These are phyloP conservation scores for Etheostoma spectabile DNA, from an alignment of 2,113 vertebrate species.

Conservation along the genomic window DNA sequence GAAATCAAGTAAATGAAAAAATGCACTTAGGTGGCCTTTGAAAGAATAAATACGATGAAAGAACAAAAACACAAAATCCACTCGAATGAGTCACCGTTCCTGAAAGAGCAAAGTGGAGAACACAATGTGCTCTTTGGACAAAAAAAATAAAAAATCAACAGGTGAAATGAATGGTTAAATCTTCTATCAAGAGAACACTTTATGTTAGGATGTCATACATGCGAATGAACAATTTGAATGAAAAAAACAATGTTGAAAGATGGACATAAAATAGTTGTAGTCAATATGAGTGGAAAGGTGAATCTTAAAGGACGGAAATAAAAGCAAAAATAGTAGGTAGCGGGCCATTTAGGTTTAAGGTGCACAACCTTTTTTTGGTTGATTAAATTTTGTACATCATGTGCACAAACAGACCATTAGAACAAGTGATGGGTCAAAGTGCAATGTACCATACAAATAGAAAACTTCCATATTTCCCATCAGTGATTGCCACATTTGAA, in stretches of 20 bases:
- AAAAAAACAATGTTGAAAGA: background rate
- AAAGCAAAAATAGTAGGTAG: background rate
- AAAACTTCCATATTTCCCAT: background rate
- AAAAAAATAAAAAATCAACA: background rate
- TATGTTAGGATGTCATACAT: too few species aligned
- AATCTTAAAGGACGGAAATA: too few species aligned
- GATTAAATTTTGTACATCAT: background rate
- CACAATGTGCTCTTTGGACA: background rate
- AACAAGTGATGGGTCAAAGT: background rate
- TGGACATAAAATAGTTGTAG: too few species aligned
- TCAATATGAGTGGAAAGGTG: background rate
- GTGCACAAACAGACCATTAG: background rate
- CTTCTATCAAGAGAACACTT: background rate
- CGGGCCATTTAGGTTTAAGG: background rate
- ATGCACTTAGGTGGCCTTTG: background rate
- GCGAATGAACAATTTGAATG: background rate
- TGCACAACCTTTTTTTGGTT: background rate
- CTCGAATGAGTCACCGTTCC: background rate
- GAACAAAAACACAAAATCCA: background rate
- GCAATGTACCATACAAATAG: too few species aligned
- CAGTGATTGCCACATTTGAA: background rate
- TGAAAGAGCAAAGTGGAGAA: background rate
- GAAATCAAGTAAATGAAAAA: background rate
- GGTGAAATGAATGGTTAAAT: background rate
- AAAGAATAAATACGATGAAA: background rate